Conservation (phyloP, 2,797 vertebrate species). For the Psittacula derbiana region DNA sequence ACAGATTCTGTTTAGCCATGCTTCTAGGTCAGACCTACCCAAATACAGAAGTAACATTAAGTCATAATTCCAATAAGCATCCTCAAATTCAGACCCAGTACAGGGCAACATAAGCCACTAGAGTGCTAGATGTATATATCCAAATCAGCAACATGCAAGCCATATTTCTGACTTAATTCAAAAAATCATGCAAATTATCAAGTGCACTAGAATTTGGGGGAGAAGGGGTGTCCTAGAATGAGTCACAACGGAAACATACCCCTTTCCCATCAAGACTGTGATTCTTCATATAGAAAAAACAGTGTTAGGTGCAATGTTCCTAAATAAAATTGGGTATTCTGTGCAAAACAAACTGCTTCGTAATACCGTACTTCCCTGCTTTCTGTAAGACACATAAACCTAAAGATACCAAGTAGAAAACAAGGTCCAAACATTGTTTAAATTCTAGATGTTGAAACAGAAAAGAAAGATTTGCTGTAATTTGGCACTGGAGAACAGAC, state of each 20-base stretch:
- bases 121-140: background rate
- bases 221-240: background rate
- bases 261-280: background rate
- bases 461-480: background rate
- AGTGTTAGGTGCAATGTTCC: background rate
- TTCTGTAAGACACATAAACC: background rate
- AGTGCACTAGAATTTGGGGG: background rate
- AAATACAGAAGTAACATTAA: background rate
- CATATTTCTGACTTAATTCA: background rate
- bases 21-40: background rate
- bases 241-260: background rate
- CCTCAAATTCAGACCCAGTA: background rate
- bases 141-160: background rate
- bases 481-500: background rate
- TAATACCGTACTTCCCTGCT: background rate
- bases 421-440: background rate
- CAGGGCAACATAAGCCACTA: background rate
- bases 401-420: background rate
- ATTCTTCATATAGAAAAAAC: background rate
- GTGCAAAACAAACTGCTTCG: background rate
- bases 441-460: background rate
- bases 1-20: accelerated
- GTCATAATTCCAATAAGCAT: background rate
- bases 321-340: background rate
- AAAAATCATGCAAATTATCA: background rate